Evolutionary conservation across 1,140 invertebrate species (phyloP).

Genomic region (Leucophenga varia): DNA sequence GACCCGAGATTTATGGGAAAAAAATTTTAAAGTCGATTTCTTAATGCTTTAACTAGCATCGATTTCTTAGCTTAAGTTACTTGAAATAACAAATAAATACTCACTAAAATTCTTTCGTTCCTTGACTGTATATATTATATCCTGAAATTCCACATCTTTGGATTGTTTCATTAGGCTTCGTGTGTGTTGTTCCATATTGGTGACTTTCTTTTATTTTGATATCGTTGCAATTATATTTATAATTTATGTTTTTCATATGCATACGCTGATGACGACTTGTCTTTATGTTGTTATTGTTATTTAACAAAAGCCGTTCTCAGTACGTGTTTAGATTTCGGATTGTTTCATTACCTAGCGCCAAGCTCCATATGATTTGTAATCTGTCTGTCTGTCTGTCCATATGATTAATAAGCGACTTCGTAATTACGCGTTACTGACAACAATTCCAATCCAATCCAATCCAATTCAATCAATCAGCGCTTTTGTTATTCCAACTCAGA

Average conservation of each 20-base stretch:
- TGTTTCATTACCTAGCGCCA: slow-evolving; percentile 36
- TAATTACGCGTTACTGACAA: slow-evolving; percentile 9
- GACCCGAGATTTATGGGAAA: too few relatives aligned
- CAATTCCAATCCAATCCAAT: slow-evolving; percentile 13
- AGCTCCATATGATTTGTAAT: neutral
- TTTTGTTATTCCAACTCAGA: slow-evolving; percentile 19
- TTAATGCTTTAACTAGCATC: too few relatives aligned
- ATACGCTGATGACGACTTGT: slow-evolving; percentile 10
- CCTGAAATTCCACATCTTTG: slow-evolving; percentile 55
- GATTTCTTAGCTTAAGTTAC: too few relatives aligned
- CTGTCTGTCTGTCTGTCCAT: slow-evolving; percentile 12
- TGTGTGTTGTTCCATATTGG: slow-evolving; percentile 39
- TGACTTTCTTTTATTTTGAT: slow-evolving; percentile 6
- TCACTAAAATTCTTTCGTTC: slow-evolving; percentile 41
- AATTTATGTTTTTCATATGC: slow-evolving; percentile 10
- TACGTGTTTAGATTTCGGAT: slow-evolving; percentile 34
- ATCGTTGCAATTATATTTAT: slow-evolving; percentile 2
- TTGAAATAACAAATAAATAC: too few relatives aligned
- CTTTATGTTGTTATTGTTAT: slow-evolving; percentile 14
- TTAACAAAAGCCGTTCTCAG: slow-evolving; percentile 5
- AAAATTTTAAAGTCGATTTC: too few relatives aligned
- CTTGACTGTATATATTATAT: slow-evolving; percentile 49
- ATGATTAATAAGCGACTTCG: neutral
- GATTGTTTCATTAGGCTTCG: slow-evolving; percentile 36
- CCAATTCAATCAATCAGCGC: slow-evolving; percentile 1